Conservation (phyloP, 2,113 vertebrate genomes). For the Chelonoidis abingdonii region DNA sequence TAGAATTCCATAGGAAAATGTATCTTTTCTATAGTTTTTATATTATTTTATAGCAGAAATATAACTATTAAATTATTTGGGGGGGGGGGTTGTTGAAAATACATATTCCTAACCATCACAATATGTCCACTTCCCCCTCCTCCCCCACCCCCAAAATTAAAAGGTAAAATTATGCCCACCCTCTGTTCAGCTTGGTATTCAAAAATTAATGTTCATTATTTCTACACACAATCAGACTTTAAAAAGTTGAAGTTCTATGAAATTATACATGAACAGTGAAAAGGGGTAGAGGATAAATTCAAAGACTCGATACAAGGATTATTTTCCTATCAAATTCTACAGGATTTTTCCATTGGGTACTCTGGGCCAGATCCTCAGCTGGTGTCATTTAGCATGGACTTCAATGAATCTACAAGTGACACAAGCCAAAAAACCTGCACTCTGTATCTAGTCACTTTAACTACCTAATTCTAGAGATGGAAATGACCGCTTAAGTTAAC, state of each 20-base stretch:
- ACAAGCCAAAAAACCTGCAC: background rate
- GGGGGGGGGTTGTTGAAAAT: constrained; percentile 9
- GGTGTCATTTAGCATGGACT: constrained; percentile 42
- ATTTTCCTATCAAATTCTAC: background rate
- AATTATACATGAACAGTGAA: constrained; percentile 24
- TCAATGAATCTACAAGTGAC: constrained; percentile 11
- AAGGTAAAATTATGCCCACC: constrained; percentile 38
- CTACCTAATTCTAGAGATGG: background rate
- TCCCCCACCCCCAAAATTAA: background rate
- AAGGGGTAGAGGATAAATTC: background rate
- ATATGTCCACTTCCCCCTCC: background rate
- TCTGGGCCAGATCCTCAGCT: background rate
- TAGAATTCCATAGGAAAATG: background rate
- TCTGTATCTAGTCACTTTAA: constrained; percentile 35
- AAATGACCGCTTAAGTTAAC: background rate
- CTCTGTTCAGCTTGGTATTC: background rate
- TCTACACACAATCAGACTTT: background rate
- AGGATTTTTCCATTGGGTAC: constrained; percentile 20
- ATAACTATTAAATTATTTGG: background rate
- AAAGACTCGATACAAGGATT: constrained; percentile 1
- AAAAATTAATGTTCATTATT: constrained; percentile 27
- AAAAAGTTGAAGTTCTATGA: background rate
- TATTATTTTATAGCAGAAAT: background rate
- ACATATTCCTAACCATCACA: background rate
- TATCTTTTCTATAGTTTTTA: background rate